These are phyloP conservation scores for Dascillus cervinus DNA, from an alignment of 2,888 invertebrate genomes.

Conservation along the genomic window DNA sequence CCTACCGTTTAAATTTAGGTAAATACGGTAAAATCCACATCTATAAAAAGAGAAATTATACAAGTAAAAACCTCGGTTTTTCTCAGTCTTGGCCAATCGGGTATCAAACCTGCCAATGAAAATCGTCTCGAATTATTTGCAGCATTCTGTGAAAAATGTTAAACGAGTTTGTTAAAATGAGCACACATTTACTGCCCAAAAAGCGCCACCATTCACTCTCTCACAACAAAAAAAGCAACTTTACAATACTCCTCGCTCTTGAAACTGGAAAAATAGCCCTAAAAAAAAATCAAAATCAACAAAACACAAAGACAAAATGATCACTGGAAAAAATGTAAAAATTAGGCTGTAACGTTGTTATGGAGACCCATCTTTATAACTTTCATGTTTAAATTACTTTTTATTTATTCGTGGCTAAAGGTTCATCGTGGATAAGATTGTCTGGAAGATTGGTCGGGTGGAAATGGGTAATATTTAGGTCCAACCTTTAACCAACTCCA, in stretches of 20 bases:
- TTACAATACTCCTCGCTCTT: conserved; percentile 27
- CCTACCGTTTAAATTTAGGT: conserved; percentile 2
- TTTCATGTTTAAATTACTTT: conserved; percentile 12
- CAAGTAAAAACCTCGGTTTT: conserved; percentile 31
- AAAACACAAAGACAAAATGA: conserved; percentile 12
- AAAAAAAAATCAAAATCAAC: conserved; percentile 16
- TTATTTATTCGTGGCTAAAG: conserved; percentile 18
- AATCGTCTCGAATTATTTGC: neutral
- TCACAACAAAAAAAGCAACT: conserved; percentile 8
- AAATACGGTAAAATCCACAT: conserved; percentile 3
- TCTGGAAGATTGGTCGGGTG: neutral
- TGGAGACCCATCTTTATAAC: conserved; percentile 38
- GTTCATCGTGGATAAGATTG: conserved; percentile 1
- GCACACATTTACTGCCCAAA: neutral
- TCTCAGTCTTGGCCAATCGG: conserved; percentile 35
- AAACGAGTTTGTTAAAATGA: neutral
- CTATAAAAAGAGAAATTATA: conserved; percentile 6
- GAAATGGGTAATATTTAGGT: conserved; percentile 17
- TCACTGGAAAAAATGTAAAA: neutral
- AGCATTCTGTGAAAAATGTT: conserved; percentile 21
- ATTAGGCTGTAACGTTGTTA: conserved; percentile 6
- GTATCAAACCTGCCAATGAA: conserved; percentile 25
- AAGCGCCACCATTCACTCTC: neutral
- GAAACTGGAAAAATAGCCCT: conserved; percentile 26
- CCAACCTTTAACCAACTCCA: conserved; percentile 66